These are phyloP conservation scores for Hypomecis atomaria DNA, from an alignment of 2,888 invertebrate species.

Conservation along the genomic window DNA sequence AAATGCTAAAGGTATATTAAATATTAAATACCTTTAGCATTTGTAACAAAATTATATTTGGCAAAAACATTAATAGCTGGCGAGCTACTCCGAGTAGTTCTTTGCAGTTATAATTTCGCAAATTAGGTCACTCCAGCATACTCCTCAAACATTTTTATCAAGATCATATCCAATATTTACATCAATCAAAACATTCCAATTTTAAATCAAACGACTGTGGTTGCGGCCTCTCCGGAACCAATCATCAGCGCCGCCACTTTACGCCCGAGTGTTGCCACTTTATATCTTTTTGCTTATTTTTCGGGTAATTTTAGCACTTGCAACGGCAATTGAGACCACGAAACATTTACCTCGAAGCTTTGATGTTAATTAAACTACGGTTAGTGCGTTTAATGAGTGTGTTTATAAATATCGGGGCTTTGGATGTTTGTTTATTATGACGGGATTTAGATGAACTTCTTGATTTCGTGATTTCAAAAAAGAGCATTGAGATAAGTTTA, in stretches of 20 bases:
- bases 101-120: neutral
- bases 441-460: conserved; percentile 10
- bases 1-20: too few relatives aligned
- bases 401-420: conserved; percentile 44
- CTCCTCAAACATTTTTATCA: neutral
- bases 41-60: too few relatives aligned
- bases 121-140: neutral
- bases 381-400: conserved; percentile 45
- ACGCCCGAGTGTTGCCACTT: conserved; percentile 31
- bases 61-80: too few relatives aligned
- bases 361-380: conserved; percentile 67
- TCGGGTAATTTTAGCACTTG: conserved; percentile 37
- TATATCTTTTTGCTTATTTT: conserved; percentile 39
- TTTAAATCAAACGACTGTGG: conserved; percentile 22
- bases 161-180: conserved; percentile 12
- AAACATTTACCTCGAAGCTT: conserved; percentile 61
- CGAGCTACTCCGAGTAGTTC: too few relatives aligned
- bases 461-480: conserved; percentile 8
- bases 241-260: conserved; percentile 31
- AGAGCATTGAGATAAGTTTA: too few relatives aligned
- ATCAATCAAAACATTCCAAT: conserved; percentile 11
- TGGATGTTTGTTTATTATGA: conserved; percentile 44
- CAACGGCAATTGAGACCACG: conserved; percentile 57
- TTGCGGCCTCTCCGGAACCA: conserved; percentile 24
- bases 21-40: too few relatives aligned